Evolutionary conservation across 2,113 vertebrate species (phyloP).

Genomic region (Hypocryptadius cinnamomeus): DNA sequence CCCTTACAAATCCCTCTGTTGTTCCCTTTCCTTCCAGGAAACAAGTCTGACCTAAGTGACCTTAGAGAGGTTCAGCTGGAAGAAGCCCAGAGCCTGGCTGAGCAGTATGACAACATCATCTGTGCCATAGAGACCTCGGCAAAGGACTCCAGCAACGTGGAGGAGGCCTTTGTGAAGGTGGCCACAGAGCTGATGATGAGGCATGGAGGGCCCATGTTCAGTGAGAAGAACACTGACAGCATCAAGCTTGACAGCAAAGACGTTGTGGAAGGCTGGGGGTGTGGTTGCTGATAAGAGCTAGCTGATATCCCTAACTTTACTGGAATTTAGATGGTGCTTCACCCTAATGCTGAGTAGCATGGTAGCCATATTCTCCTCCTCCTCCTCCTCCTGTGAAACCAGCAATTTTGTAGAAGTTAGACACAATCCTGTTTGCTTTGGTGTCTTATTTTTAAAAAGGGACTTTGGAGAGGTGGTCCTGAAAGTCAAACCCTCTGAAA

Average conservation of each 20-base stretch:
- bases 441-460: conserved; percentile 48
- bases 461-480: conserved; percentile 12
- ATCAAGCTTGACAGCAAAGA: conserved; percentile 87
- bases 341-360: conserved; percentile 50
- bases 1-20: neutral
- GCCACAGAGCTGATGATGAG: conserved; percentile 82
- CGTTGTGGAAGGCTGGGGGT: conserved; percentile 76
- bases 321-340: conserved; percentile 58
- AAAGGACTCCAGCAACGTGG: conserved; percentile 84
- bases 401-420: conserved; percentile 59
- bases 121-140: conserved; percentile 84
- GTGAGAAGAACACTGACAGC: conserved; percentile 75
- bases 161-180: conserved; percentile 82
- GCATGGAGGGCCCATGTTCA: conserved; percentile 83
- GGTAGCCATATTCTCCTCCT: conserved; percentile 44
- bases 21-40: conserved; percentile 68
- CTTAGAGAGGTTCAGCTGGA: conserved; percentile 76
- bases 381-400: conserved; percentile 49
- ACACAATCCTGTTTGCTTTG: conserved; percentile 45
- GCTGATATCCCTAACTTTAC: conserved; percentile 1
- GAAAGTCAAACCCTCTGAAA: neutral
- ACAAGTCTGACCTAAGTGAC: conserved; percentile 81
- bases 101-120: conserved; percentile 78
- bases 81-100: conserved; percentile 79
- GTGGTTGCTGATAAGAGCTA: conserved; percentile 75